Evolutionary conservation across 2,888 invertebrate species (phyloP).

Genomic region (Erpobdella octoculata): DNA sequence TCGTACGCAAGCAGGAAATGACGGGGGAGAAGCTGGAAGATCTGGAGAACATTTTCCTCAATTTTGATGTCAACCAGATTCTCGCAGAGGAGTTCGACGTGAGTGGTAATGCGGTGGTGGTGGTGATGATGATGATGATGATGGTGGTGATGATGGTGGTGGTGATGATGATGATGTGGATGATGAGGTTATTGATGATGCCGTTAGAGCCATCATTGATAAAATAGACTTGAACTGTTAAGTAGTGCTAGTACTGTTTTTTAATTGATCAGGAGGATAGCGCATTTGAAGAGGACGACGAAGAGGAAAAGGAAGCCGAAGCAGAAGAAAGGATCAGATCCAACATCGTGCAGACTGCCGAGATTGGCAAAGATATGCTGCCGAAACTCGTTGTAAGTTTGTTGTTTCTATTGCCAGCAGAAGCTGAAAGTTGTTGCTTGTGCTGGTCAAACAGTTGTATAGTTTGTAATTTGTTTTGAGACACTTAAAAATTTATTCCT

Average conservation of each 20-base stretch:
- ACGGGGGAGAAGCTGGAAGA: not conserved
- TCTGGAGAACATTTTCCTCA: not conserved
- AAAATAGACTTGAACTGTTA: no score
- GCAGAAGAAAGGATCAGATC: slow-evolving; percentile 48
- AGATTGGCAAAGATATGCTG: not conserved
- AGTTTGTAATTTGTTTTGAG: no score
- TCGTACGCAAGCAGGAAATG: slow-evolving; percentile 45
- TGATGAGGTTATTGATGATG: no score
- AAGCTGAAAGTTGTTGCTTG: no score
- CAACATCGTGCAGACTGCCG: slow-evolving; percentile 40
- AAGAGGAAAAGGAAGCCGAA: slow-evolving; percentile 50
- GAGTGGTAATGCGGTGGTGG: not conserved
- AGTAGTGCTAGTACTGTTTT: not conserved
- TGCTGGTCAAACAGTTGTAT: no score
- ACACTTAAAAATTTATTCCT: no score
- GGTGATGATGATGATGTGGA: slow-evolving; percentile 22
- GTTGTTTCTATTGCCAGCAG: no score
- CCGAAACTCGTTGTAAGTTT: not conserved
- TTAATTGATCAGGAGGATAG: slow-evolving; percentile 36
- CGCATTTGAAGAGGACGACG: slow-evolving; percentile 40
- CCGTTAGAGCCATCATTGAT: no score
- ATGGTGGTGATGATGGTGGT: slow-evolving; percentile 10
- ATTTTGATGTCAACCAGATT: not conserved
- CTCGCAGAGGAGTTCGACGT: not conserved
- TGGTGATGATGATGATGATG: slow-evolving; percentile 15